phyloP scores from a whole-genome alignment of 2,797 vertebrate species.

The Synaphobranchus kaupii region DNA sequence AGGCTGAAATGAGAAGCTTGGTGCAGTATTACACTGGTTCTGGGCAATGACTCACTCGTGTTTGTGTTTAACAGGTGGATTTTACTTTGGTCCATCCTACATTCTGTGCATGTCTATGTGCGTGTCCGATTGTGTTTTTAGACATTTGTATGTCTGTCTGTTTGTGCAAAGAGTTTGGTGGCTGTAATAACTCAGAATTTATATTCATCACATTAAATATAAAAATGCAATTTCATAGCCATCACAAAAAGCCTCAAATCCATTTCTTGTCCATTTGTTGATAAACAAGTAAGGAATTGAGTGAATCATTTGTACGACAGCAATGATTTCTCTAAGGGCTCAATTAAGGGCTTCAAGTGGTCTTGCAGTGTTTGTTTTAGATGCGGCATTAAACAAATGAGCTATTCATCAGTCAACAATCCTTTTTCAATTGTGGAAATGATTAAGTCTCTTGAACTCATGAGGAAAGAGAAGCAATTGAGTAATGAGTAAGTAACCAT shows the following conservation, averaged over 20 bases:
- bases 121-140: background rate
- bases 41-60: background rate
- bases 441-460: background rate
- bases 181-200: background rate
- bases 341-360: background rate
- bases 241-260: background rate
- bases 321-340: constrained; percentile 13
- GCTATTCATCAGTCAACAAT: background rate
- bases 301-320: background rate
- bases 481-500: background rate
- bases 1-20: background rate
- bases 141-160: background rate
- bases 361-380: background rate
- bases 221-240: background rate
- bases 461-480: background rate
- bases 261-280: background rate
- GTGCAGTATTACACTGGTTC: background rate
- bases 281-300: constrained; percentile 1
- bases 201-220: background rate
- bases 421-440: background rate
- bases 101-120: background rate
- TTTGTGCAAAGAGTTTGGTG: background rate
- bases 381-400: background rate
- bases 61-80: background rate
- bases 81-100: background rate